Conservation (phyloP, 2,797 vertebrate genomes). For the Macropodus opercularis region DNA sequence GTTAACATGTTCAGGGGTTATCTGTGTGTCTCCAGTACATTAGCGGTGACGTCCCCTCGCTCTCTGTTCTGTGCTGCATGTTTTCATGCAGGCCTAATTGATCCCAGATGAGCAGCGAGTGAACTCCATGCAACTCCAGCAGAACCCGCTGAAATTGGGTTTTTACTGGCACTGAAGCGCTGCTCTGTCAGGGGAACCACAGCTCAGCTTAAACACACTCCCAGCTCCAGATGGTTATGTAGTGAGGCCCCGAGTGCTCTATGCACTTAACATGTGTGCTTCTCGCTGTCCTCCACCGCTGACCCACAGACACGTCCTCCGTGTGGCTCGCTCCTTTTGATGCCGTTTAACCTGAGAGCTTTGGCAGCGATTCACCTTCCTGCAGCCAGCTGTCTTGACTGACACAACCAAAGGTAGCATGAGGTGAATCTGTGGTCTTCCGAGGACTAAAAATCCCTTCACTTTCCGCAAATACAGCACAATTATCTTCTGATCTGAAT, state of each 20-base stretch:
- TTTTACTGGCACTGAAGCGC: conserved; percentile 73
- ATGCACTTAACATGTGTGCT: conserved; percentile 61
- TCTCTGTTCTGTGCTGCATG: conserved; percentile 50
- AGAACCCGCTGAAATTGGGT: conserved; percentile 73
- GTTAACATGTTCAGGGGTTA: conserved; percentile 66
- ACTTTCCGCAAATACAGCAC: conserved; percentile 7
- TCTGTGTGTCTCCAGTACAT: conserved; percentile 53
- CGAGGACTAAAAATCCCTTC: conserved; percentile 28
- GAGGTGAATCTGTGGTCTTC: conserved; percentile 31
- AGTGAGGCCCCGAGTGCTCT: conserved; percentile 54
- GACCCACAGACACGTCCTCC: conserved; percentile 52
- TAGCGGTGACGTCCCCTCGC: conserved; percentile 51
- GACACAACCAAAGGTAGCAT: conserved; percentile 37
- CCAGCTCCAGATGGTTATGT: conserved; percentile 70
- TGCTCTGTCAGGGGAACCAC: conserved; percentile 71
- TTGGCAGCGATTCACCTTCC: conserved; percentile 22
- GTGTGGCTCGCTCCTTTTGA: conserved; percentile 51
- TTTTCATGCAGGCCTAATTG: conserved; percentile 75
- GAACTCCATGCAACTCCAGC: conserved; percentile 68
- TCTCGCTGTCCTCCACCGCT: conserved; percentile 46
- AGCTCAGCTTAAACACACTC: conserved; percentile 65
- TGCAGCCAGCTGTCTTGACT: conserved; percentile 22
- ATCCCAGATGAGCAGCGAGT: conserved; percentile 76
- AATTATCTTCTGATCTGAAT: no score
- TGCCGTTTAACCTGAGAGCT: conserved; percentile 33